Evolutionary conservation across 2,888 invertebrate species (phyloP).

Genomic region (Cosmia trapezina): DNA sequence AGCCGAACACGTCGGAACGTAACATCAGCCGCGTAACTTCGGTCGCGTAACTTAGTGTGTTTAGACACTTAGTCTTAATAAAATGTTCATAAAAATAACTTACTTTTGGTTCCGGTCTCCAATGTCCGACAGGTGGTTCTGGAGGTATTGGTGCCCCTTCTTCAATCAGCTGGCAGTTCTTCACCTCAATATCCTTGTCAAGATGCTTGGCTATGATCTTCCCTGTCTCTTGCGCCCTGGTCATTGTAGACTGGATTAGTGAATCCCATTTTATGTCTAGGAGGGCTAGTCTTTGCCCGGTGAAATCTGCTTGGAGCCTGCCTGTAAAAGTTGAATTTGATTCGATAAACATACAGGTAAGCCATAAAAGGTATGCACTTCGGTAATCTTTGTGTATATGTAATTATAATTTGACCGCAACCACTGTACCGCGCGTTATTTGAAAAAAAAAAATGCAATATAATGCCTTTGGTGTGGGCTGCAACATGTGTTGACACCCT

Average conservation of each 20-base stretch:
- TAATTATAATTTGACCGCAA: too few relatives aligned
- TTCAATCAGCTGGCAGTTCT: constrained; percentile 93
- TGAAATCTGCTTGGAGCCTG: constrained; percentile 95
- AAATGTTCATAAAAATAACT: constrained; percentile 55
- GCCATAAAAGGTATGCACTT: neutral
- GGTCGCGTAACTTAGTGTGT: too few relatives aligned
- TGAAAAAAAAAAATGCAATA: too few relatives aligned
- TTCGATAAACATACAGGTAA: neutral
- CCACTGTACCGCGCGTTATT: too few relatives aligned
- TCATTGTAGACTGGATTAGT: constrained; percentile 97
- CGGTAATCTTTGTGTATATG: neutral
- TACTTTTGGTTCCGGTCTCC: constrained; percentile 94
- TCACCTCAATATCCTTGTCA: constrained; percentile 88
- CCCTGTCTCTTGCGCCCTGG: constrained; percentile 97
- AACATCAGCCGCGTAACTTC: too few relatives aligned
- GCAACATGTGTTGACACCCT: too few relatives aligned
- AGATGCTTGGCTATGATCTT: constrained; percentile 94
- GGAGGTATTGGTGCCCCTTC: constrained; percentile 99
- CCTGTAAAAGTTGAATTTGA: constrained; percentile 87
- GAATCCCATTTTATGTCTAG: constrained; percentile 94
- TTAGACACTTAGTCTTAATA: too few relatives aligned
- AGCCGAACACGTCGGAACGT: too few relatives aligned
- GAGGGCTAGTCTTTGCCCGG: constrained; percentile 95
- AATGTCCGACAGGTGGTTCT: constrained; percentile 96
- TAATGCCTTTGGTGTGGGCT: too few relatives aligned